These are phyloP conservation scores for Drosophila acutilabella DNA, from an alignment of 2,888 invertebrate genomes.

Conservation along the genomic window DNA sequence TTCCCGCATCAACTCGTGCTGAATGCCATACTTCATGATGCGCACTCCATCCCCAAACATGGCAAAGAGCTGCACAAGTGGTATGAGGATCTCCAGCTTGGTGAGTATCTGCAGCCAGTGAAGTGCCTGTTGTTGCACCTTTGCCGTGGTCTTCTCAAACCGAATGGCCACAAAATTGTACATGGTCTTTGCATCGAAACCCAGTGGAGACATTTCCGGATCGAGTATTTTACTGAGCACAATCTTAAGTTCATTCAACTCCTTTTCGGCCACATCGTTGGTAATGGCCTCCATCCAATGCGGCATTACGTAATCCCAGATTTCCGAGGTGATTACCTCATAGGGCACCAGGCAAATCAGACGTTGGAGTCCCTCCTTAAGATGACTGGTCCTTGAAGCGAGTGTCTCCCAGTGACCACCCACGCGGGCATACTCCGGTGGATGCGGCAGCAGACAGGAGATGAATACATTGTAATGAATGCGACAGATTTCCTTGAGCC, in stretches of 20 bases:
- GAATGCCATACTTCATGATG: constrained; percentile 88
- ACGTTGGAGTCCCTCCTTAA: constrained; percentile 97
- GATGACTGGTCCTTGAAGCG: constrained; percentile 94
- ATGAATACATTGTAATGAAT: constrained; percentile 94
- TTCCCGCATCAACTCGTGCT: constrained; percentile 85
- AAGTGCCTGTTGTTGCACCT: constrained; percentile 94
- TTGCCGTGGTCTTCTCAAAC: constrained; percentile 92
- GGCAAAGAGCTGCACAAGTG: constrained; percentile 93
- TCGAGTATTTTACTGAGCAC: constrained; percentile 97
- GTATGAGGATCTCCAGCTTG: constrained; percentile 94
- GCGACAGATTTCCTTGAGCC: constrained; percentile 94
- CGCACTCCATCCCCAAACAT: constrained; percentile 95
- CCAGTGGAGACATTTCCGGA: constrained; percentile 97
- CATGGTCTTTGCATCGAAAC: constrained; percentile 97
- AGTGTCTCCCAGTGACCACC: constrained; percentile 98
- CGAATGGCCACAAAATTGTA: constrained; percentile 96
- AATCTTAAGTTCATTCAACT: constrained; percentile 92
- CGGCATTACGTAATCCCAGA: constrained; percentile 99
- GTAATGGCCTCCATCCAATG: constrained; percentile 99
- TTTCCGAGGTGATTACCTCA: constrained; percentile 97
- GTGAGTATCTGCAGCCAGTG: constrained; percentile 96
- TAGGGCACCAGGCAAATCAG: constrained; percentile 98
- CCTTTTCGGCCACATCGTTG: constrained; percentile 95
- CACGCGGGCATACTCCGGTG: constrained; percentile 97
- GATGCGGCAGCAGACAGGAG: constrained; percentile 97